phyloP scores from a whole-genome alignment of 2,113 vertebrate species.

The Galbula dea region DNA sequence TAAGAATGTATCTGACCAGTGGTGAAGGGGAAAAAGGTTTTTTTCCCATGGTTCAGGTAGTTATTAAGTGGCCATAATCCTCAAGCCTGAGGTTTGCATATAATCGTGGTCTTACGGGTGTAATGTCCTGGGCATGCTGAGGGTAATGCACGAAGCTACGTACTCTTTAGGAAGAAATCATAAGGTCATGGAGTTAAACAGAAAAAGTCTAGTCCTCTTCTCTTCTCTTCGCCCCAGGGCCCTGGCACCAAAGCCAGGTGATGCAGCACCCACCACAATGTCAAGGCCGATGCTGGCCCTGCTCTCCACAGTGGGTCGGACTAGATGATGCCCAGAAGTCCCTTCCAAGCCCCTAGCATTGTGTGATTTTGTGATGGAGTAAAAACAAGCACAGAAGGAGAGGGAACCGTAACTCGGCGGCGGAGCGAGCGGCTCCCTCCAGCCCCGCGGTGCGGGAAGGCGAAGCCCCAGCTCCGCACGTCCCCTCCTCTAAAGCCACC shows the following conservation, averaged over 20 bases:
- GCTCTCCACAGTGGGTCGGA: too few relatives aligned
- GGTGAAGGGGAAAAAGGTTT: not conserved
- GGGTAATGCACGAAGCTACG: not conserved
- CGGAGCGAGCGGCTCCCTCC: not conserved
- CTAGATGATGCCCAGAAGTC: too few relatives aligned
- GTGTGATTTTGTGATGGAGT: not conserved
- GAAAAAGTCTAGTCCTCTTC: not conserved
- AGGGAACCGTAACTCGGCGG: not conserved
- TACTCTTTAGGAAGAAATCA: not conserved
- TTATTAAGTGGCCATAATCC: not conserved
- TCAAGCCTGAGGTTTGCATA: not conserved
- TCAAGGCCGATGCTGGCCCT: too few relatives aligned
- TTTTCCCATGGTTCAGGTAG: not conserved
- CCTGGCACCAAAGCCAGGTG: too few relatives aligned
- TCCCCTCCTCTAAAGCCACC: not conserved
- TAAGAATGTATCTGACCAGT: not conserved
- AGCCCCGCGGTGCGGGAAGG: not conserved
- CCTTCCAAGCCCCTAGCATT: too few relatives aligned
- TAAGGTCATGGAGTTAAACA: not conserved
- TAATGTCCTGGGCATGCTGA: not conserved
- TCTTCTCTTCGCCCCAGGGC: too few relatives aligned
- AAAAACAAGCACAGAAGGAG: rapidly evolving
- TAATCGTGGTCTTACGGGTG: not conserved
- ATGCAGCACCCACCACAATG: too few relatives aligned
- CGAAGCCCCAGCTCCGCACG: rapidly evolving